These are phyloP conservation scores for Chiroxiphia lanceolata DNA, from an alignment of 2,797 vertebrate genomes.

Conservation along the genomic window DNA sequence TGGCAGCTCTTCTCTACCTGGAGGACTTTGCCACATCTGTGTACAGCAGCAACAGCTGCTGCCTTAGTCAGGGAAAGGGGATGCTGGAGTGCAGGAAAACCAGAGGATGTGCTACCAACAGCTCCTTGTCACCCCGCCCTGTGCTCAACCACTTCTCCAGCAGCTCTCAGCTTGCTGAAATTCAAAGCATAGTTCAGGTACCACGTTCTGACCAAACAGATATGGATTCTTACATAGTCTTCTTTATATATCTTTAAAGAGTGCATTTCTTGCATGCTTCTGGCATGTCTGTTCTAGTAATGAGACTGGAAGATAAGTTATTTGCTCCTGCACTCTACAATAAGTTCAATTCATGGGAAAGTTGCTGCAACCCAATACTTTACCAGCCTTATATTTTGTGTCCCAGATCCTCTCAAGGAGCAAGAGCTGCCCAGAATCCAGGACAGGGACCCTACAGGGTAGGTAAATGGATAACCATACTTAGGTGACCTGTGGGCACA, in stretches of 20 bases:
- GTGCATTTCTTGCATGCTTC: not conserved
- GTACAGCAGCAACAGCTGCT: slow-evolving; percentile 12
- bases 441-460: not conserved
- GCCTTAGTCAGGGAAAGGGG: not conserved
- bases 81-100: not conserved
- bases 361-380: not conserved
- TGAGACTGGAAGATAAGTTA: not conserved
- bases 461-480: not conserved
- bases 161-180: not conserved
- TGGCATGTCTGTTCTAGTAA: not conserved
- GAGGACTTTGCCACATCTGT: not conserved
- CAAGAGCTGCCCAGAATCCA: not conserved
- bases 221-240: not conserved
- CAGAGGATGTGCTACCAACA: not conserved
- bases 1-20: not conserved
- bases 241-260: not conserved
- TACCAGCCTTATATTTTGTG: not conserved
- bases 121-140: not conserved
- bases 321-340: not conserved
- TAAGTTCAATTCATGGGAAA: not conserved
- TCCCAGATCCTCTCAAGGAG: not conserved
- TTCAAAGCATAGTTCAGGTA: not conserved
- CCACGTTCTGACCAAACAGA: fast-evolving
- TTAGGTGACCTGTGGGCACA: not conserved
- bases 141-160: not conserved